Evolutionary conservation across 2,113 vertebrate genomes (phyloP).

Genomic region (Plecotus auritus): DNA sequence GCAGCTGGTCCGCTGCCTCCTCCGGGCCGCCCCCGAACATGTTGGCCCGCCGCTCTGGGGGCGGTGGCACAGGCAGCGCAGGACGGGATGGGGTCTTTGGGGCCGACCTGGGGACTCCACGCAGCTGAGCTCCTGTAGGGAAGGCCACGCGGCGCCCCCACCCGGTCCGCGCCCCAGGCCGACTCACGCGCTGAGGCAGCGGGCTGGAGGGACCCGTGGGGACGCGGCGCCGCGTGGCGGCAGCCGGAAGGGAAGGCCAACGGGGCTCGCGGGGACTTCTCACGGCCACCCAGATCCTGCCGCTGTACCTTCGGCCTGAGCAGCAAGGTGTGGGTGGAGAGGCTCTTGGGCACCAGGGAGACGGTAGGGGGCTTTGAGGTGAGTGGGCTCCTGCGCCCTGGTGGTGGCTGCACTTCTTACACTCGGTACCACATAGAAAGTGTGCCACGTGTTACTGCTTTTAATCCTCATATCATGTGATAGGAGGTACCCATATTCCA

Average conservation of each 20-base stretch:
- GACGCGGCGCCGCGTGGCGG: constrained; percentile 59
- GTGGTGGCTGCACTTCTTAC: not conserved
- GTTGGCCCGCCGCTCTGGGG: not conserved
- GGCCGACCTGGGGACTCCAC: not conserved
- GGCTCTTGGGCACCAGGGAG: not conserved
- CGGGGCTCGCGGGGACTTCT: not conserved
- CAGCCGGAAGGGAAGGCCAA: constrained; percentile 39
- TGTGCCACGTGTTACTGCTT: constrained; percentile 57
- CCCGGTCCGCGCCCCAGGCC: not conserved
- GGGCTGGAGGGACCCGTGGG: not conserved
- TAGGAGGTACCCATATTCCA: not conserved
- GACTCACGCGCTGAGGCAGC: not conserved
- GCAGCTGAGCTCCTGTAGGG: not conserved
- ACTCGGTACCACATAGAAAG: not conserved
- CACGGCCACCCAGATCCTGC: not conserved
- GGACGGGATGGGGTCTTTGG: not conserved
- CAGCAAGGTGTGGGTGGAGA: not conserved
- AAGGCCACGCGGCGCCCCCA: not conserved
- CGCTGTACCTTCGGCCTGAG: not conserved
- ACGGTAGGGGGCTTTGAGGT: not conserved
- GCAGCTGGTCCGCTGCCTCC: not conserved
- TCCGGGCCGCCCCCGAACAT: not conserved
- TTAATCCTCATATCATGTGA: not conserved
- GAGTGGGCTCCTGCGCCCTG: not conserved
- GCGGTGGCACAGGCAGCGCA: not conserved